Percentiles rank a stretch among this genome's conserved stretches.
Conservation (phyloP, 2,113 vertebrate genomes). For the Picathartes gymnocephalus region DNA sequence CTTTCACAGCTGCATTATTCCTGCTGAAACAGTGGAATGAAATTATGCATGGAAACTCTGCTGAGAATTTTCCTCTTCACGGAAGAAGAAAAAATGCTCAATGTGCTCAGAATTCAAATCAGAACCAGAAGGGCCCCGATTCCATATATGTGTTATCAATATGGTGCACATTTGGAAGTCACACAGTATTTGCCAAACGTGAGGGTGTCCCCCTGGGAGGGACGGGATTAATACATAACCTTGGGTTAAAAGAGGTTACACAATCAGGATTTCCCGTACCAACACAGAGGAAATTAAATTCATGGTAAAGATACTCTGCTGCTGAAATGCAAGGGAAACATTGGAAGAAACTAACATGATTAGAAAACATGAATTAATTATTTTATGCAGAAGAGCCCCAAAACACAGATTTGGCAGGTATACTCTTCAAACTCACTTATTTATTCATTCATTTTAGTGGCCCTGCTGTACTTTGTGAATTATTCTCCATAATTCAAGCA, state of each 20-base stretch:
- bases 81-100: not conserved
- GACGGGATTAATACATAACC: conserved; percentile 45
- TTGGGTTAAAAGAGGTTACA: conserved; percentile 17
- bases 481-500: conserved; percentile 29
- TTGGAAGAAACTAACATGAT: conserved; percentile 20
- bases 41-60: conserved; percentile 25
- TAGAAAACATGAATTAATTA: conserved; percentile 40
- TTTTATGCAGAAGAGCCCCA: not conserved
- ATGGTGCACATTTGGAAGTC: conserved; percentile 45
- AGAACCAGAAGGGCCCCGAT: conserved; percentile 12
- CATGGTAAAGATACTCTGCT: not conserved
- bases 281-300: conserved; percentile 29
- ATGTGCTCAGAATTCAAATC: conserved; percentile 50
- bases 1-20: conserved; percentile 11
- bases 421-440: not conserved
- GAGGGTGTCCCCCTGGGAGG: not conserved
- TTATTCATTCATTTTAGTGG: conserved; percentile 42
- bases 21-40: not conserved
- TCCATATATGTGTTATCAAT: conserved; percentile 46
- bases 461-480: conserved; percentile 1
- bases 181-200: not conserved
- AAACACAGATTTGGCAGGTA: conserved; percentile 11
- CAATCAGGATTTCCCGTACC: conserved; percentile 10
- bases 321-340: not conserved
- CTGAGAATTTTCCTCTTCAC: not conserved